Evolutionary conservation across 2,888 invertebrate species (phyloP), one percentile per base, ranked within the genome.

Genomic region (Leucozona laternaria): DNA sequence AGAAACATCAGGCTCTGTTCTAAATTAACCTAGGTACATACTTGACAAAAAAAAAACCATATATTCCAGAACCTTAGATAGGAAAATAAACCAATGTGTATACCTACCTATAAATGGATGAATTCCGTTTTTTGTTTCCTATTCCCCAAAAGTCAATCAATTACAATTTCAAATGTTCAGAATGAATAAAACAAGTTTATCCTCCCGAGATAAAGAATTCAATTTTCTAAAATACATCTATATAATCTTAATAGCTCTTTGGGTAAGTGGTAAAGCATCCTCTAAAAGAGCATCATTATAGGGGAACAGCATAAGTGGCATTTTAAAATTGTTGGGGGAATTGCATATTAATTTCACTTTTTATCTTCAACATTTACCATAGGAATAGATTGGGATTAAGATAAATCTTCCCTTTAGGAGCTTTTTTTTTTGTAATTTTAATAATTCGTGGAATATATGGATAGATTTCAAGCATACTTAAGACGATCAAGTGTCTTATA

Each of bases 271-370:
- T 62, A 72, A 71, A 43, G 66, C 48, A 62, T 80, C 68, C 57
- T 68, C 60, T 20, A 71, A 55, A 31, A 28, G 6, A 28, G 25
- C 11, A 57, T n/a, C 25, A 25, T 4, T 7, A 4, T 34, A 55
- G 4, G 2, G 13, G 20, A n/a, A 71, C 55, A 68, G 11, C 64
- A 66, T 81, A 77, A 85, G 85, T 85, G 81, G 81, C 48, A 37
- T 15, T 60, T 72, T 80, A 80, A 57, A 70, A 25, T 53, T 53
- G 37, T 40, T 48, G 71, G 57, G 72, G 85, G 81, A 68, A 85
- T 81, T 73, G 85, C 80, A 85, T 85, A 80, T 85, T 85, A 85
- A 85, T 85, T 80, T 80, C 80, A 77, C 80, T 72, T 85, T 81
- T 81, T 85, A 78, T 81, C 68, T 78, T 34, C 34, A 37, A 58